Evolutionary conservation across 1,140 invertebrate genomes (phyloP).

Genomic region (Euborellia annulipes): DNA sequence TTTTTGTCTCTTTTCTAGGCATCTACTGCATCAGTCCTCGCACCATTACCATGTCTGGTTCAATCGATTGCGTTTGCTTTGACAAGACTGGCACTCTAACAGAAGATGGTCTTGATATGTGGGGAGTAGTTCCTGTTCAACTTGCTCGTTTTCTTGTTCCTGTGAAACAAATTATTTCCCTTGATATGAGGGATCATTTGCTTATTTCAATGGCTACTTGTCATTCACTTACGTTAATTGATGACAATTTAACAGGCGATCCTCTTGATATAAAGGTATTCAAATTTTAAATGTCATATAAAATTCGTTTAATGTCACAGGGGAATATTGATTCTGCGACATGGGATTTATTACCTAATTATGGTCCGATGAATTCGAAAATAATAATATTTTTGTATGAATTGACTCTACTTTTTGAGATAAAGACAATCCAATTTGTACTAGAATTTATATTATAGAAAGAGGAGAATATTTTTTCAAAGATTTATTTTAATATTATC

Average conservation of each 20-base stretch:
- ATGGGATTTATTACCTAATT: too few relatives aligned
- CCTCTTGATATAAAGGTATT: slow-evolving; percentile 59
- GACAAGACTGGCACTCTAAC: slow-evolving; percentile 95
- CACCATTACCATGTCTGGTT: slow-evolving; percentile 77
- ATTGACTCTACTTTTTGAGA: too few relatives aligned
- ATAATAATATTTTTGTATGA: not conserved
- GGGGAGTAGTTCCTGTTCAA: slow-evolving; percentile 57
- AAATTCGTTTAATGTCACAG: too few relatives aligned
- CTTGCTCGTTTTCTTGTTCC: slow-evolving; percentile 40
- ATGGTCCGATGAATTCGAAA: not conserved
- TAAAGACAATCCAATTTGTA: too few relatives aligned
- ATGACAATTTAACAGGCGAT: slow-evolving; percentile 59
- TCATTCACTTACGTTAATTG: slow-evolving; percentile 67
- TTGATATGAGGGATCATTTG: slow-evolving; percentile 29
- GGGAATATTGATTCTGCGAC: too few relatives aligned
- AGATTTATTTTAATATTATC: too few relatives aligned
- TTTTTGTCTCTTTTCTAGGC: not conserved
- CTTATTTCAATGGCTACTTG: slow-evolving; percentile 54
- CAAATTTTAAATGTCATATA: too few relatives aligned
- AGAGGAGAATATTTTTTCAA: too few relatives aligned
- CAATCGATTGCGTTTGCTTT: slow-evolving; percentile 85
- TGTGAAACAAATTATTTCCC: slow-evolving; percentile 31
- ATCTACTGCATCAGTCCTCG: slow-evolving; percentile 87
- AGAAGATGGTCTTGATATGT: slow-evolving; percentile 86
- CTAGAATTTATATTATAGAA: too few relatives aligned